Conservation (phyloP, 2,888 invertebrate species). For the Lordiphosa fenestrarum region DNA sequence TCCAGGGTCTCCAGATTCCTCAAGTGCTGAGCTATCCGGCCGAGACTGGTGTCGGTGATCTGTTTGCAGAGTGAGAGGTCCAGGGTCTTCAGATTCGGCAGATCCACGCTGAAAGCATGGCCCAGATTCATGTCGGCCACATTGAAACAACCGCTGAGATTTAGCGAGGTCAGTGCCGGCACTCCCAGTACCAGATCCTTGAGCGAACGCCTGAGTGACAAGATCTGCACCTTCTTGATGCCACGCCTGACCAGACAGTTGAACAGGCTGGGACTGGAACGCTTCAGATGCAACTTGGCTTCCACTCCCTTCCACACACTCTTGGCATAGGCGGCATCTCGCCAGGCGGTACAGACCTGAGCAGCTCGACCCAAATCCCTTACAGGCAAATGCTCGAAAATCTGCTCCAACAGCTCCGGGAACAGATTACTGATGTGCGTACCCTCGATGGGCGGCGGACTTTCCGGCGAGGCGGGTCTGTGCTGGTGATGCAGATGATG, state of each 20-base stretch:
- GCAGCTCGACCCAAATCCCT: conserved; percentile 94
- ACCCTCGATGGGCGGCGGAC: conserved; percentile 82
- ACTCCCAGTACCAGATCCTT: conserved; percentile 92
- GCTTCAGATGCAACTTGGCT: conserved; percentile 92
- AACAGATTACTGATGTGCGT: conserved; percentile 93
- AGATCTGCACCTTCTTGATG: conserved; percentile 92
- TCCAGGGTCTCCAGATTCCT: conserved; percentile 93
- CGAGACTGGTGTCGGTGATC: conserved; percentile 94
- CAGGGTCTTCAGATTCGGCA: conserved; percentile 88
- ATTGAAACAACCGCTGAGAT: conserved; percentile 95
- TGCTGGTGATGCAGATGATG: conserved; percentile 78
- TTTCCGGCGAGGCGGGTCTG: conserved; percentile 76
- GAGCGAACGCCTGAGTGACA: conserved; percentile 90
- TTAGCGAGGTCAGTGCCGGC: conserved; percentile 92
- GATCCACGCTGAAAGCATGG: conserved; percentile 89
- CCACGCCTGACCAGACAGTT: conserved; percentile 92
- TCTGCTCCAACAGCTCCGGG: conserved; percentile 94
- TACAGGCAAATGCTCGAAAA: conserved; percentile 93
- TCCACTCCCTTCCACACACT: conserved; percentile 97
- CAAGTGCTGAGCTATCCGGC: conserved; percentile 90
- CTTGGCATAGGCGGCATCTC: conserved; percentile 95
- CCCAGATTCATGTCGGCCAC: conserved; percentile 92
- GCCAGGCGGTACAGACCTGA: conserved; percentile 93
- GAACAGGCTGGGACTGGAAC: conserved; percentile 91
- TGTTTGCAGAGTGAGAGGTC: conserved; percentile 96